These are phyloP conservation scores for Oriolus oriolus DNA, from an alignment of 2,113 vertebrate genomes.

Conservation along the genomic window DNA sequence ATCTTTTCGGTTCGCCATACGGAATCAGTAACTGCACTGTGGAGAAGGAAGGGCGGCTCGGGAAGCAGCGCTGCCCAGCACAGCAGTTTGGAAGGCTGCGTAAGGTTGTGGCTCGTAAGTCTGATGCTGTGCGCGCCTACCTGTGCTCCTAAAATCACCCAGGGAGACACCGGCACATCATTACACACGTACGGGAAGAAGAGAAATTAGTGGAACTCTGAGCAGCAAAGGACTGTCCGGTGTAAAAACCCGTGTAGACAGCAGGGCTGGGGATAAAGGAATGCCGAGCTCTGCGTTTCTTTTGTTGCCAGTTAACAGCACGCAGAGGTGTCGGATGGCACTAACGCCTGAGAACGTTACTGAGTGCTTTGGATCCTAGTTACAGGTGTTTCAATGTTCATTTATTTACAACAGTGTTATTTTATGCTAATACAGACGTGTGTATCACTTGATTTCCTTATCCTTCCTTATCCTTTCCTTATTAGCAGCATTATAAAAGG, in stretches of 20 bases:
- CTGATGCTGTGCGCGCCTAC: too few species aligned
- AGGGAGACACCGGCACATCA: rapidly evolving
- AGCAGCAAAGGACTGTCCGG: too few species aligned
- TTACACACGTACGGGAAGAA: rapidly evolving
- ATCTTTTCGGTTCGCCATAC: background rate
- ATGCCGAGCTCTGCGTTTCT: background rate
- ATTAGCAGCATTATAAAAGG: background rate
- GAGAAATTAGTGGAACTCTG: too few species aligned
- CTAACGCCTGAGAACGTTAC: rapidly evolving
- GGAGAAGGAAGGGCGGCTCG: too few species aligned
- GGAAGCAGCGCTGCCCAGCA: background rate
- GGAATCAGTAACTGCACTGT: background rate
- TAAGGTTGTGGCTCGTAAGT: rapidly evolving
- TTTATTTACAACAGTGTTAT: background rate
- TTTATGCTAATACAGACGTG: background rate
- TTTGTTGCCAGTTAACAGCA: background rate
- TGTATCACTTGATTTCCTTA: background rate
- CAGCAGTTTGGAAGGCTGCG: background rate
- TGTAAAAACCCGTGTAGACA: rapidly evolving
- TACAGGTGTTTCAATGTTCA: rapidly evolving
- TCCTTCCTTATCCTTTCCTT: too few species aligned
- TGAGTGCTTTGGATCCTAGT: background rate
- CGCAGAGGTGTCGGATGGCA: background rate
- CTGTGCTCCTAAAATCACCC: background rate
- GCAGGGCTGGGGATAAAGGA: too few species aligned